phyloP scores from a whole-genome alignment of 1,140 invertebrate species.

The Gerris buenoi region DNA sequence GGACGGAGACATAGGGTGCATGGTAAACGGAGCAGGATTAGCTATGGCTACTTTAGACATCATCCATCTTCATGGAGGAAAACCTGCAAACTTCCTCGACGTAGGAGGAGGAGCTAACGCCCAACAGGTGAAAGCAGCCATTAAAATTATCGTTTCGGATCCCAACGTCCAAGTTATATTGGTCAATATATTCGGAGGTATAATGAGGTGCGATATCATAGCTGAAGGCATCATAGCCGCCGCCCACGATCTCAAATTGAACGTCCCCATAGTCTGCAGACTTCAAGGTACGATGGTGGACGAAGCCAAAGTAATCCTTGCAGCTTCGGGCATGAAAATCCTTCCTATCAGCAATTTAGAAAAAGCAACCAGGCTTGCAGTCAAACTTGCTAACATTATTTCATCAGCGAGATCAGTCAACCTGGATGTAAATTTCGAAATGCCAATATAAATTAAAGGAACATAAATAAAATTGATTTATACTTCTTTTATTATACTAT shows the following conservation, averaged over 20 bases:
- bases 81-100: constrained; percentile 62
- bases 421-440: background rate
- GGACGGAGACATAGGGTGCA: constrained; percentile 45
- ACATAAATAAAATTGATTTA: background rate
- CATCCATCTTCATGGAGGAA: constrained; percentile 52
- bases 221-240: constrained; percentile 86
- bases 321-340: background rate
- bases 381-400: background rate
- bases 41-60: constrained; percentile 74
- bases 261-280: constrained; percentile 78
- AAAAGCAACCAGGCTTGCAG: background rate
- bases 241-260: constrained; percentile 58
- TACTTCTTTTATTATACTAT: background rate
- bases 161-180: constrained; percentile 69
- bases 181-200: constrained; percentile 96
- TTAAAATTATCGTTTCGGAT: constrained; percentile 43
- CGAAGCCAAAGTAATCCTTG: background rate
- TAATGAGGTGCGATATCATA: constrained; percentile 93
- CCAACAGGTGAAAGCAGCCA: constrained; percentile 54
- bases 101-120: constrained; percentile 58
- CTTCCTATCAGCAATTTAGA: background rate
- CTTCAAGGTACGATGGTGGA: constrained; percentile 30
- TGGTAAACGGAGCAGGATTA: constrained; percentile 60
- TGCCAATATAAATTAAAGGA: background rate
- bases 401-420: background rate